Evolutionary conservation across 2,888 invertebrate genomes (phyloP).

Genomic region (Priocnemis perturbator): DNA sequence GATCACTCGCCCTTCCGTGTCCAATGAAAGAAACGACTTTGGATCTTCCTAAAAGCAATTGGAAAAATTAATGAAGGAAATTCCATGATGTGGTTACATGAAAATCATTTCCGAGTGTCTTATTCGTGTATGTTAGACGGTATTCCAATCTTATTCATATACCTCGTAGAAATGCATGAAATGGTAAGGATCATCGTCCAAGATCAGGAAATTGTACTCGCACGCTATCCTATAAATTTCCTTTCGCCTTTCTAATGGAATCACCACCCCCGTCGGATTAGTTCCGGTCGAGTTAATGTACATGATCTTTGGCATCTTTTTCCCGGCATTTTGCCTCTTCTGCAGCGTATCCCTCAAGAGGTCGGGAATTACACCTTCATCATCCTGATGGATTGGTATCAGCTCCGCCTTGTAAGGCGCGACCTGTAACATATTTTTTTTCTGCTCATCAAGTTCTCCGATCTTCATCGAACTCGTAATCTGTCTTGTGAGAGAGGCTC

Average conservation of each 20-base stretch:
- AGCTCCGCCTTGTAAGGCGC: constrained; percentile 82
- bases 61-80: too few relatives aligned
- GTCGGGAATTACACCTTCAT: constrained; percentile 81
- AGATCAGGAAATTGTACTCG: constrained; percentile 84
- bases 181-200: constrained; percentile 91
- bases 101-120: not conserved
- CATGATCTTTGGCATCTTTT: constrained; percentile 83
- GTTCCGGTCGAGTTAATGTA: constrained; percentile 87
- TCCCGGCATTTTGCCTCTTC: constrained; percentile 71
- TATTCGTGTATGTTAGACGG: not conserved
- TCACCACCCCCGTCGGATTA: constrained; percentile 85
- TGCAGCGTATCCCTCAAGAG: constrained; percentile 79
- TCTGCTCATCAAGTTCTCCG: too few relatives aligned
- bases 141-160: not conserved
- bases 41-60: constrained; percentile 75
- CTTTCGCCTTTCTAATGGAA: constrained; percentile 80
- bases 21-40: constrained; percentile 84
- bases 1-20: constrained; percentile 85
- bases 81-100: not conserved
- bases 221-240: constrained; percentile 86
- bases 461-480: too few relatives aligned
- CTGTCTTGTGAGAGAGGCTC: too few relatives aligned
- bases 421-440: constrained; percentile 76
- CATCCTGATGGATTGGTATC: constrained; percentile 83
- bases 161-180: constrained; percentile 84